Conservation (phyloP, 2,113 vertebrate species). For the Numida meleagris region DNA sequence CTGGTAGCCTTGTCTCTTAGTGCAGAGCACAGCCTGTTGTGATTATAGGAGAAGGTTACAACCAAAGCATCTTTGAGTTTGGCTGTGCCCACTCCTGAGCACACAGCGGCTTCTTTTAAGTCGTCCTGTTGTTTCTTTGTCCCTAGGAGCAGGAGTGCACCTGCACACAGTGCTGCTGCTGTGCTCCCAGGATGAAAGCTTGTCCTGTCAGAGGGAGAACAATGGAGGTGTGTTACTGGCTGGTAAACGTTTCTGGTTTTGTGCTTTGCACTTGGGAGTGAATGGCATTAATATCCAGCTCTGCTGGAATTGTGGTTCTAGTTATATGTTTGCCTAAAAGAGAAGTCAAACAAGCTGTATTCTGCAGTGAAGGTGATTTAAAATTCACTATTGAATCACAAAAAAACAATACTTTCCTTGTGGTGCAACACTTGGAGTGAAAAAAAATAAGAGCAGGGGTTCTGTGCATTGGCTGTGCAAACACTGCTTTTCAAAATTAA, state of each 20-base stretch:
- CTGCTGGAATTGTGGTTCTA: not conserved
- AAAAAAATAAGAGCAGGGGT: not conserved
- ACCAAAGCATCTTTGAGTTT: not conserved
- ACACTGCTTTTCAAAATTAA: not conserved
- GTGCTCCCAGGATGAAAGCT: not conserved
- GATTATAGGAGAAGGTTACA: not conserved
- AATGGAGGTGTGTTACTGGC: not conserved
- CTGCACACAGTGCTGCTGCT: not conserved
- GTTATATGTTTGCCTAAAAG: not conserved
- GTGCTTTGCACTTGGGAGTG: not conserved
- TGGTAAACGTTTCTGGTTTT: too few relatives aligned
- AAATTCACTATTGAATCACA: not conserved
- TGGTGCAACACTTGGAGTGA: not conserved
- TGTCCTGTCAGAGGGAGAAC: accelerated
- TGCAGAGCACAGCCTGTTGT: not conserved
- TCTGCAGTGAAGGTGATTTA: not conserved
- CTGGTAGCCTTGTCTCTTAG: not conserved
- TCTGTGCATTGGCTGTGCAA: not conserved
- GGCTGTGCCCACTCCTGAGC: not conserved
- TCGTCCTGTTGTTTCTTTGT: not conserved
- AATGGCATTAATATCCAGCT: not conserved
- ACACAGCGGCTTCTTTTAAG: not conserved
- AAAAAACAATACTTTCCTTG: not conserved
- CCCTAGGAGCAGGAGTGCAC: not conserved
- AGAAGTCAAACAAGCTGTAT: not conserved